Percentiles rank a stretch among this genome's conserved stretches.
Evolutionary conservation across 2,888 invertebrate species (phyloP).

Genomic region (Hydrotaea cyrtoneurina): DNA sequence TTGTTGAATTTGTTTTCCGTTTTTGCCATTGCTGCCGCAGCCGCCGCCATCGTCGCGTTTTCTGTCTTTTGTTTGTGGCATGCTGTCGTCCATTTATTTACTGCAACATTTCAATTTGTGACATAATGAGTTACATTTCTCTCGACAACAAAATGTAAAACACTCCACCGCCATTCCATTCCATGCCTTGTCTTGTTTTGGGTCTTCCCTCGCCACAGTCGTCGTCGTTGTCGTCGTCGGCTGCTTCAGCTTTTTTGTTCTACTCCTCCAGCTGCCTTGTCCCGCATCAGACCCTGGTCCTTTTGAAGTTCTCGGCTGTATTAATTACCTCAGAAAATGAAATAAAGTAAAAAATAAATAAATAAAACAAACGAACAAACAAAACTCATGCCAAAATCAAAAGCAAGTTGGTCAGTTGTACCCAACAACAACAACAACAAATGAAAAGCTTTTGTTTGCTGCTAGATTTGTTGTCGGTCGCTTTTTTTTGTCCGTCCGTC

Average conservation of each 20-base stretch:
- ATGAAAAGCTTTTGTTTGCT: conserved; percentile 26
- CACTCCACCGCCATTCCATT: conserved; percentile 26
- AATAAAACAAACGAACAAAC: conserved; percentile 43
- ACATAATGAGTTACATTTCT: conserved; percentile 80
- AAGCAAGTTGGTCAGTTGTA: conserved; percentile 19
- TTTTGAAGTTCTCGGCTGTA: conserved; percentile 55
- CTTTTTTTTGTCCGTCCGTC: not conserved
- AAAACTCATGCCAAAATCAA: conserved; percentile 56
- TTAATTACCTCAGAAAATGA: conserved; percentile 63
- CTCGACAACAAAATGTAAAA: conserved; percentile 53
- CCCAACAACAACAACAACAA: no score
- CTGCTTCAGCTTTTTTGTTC: not conserved
- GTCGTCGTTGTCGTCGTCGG: not conserved
- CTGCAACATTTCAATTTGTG: conserved; percentile 80
- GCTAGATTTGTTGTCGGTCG: not conserved
- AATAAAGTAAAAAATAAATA: conserved; percentile 55
- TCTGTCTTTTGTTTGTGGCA: conserved; percentile 56
- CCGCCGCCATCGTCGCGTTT: not conserved
- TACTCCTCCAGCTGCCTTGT: not conserved
- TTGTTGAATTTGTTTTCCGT: not conserved
- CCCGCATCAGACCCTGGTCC: conserved; percentile 14
- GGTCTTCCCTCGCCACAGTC: not conserved
- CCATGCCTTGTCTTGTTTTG: conserved; percentile 35
- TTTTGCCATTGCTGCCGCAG: not conserved
- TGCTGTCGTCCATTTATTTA: conserved; percentile 73